Evolutionary conservation across 2,113 vertebrate species (phyloP).

Genomic region (Podiceps cristatus): DNA sequence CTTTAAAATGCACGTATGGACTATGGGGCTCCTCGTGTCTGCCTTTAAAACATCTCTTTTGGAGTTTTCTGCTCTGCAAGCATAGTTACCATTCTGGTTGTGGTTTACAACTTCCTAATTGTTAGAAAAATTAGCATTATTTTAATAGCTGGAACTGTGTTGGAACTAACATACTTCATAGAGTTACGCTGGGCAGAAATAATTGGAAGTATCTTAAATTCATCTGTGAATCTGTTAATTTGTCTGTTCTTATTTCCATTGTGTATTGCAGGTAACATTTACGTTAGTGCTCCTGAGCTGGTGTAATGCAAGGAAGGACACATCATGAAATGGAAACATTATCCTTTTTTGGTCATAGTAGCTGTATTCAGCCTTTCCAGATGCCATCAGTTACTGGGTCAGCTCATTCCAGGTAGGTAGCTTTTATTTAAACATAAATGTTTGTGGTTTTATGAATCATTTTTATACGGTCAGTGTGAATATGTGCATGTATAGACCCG

Average conservation of each 20-base stretch:
- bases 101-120: neutral
- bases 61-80: neutral
- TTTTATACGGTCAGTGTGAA: neutral
- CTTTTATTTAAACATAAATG: neutral
- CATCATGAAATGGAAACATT: slow-evolving; percentile 87
- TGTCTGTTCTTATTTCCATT: neutral
- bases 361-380: slow-evolving; percentile 78
- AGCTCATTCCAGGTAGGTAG: slow-evolving; percentile 89
- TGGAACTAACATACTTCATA: neutral
- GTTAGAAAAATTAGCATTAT: neutral
- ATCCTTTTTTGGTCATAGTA: slow-evolving; percentile 81
- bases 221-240: neutral
- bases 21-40: neutral
- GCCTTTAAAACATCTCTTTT: neutral
- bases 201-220: neutral
- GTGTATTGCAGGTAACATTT: slow-evolving; percentile 57
- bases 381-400: slow-evolving; percentile 76
- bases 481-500: neutral
- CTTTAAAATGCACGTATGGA: neutral
- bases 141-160: neutral
- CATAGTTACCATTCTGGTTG: neutral
- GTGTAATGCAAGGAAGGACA: slow-evolving; percentile 89
- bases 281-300: slow-evolving; percentile 28
- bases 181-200: neutral
- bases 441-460: neutral